Percentiles rank a stretch among this genome's conserved stretches.
Conservation (phyloP, 2,113 vertebrate genomes). For the Tilapia sparmanii region DNA sequence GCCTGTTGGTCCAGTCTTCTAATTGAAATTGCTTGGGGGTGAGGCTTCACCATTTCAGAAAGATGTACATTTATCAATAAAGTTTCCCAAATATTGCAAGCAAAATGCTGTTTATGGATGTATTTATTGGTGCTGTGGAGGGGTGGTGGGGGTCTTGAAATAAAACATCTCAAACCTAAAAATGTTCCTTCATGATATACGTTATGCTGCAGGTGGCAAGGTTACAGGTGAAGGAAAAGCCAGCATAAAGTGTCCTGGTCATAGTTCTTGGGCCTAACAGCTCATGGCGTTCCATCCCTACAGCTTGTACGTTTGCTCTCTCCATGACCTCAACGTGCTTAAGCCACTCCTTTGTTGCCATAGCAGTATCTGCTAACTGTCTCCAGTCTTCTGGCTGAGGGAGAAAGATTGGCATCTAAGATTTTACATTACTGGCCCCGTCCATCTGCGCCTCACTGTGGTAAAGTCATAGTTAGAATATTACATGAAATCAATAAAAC, state of each 20-base stretch:
- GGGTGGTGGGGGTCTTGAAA: rapidly evolving
- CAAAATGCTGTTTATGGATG: background rate
- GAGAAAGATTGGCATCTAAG: background rate
- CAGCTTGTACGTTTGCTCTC: background rate
- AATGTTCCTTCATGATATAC: background rate
- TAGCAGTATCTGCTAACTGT: background rate
- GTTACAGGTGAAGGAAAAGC: background rate
- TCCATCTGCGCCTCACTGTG: rapidly evolving
- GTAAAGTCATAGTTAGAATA: background rate
- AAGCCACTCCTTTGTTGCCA: background rate
- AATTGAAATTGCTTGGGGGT: background rate
- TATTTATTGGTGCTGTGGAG: background rate
- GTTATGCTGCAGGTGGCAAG: background rate
- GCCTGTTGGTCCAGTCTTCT: background rate
- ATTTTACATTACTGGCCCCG: background rate
- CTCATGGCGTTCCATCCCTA: background rate
- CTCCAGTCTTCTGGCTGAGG: background rate
- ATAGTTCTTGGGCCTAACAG: background rate
- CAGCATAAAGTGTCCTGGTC: rapidly evolving
- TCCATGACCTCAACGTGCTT: rapidly evolving
- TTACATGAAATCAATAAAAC: background rate
- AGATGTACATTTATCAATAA: conserved; percentile 53
- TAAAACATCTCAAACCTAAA: background rate
- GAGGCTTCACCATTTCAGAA: background rate
- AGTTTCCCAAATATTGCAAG: conserved; percentile 20